Evolutionary conservation across 2,113 vertebrate genomes (phyloP), one percentile per base, ranked within the genome.

Genomic region (Mesembrinibis cayennensis): DNA sequence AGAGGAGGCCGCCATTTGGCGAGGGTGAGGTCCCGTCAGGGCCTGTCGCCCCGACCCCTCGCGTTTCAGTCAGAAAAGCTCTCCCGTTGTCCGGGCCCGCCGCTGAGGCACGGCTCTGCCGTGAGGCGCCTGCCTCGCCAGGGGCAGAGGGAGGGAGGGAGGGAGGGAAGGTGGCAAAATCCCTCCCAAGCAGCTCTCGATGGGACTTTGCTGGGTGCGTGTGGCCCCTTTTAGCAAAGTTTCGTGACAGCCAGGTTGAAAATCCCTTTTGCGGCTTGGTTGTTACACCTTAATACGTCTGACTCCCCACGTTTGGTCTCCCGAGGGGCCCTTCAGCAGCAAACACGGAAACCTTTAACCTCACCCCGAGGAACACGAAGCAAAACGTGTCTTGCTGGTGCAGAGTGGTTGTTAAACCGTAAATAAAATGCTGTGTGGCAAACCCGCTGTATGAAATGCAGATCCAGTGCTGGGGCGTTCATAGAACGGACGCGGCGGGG

Each of bases 391-490:
- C 58, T 58, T 69, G 20, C 63, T 83, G 27, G 9, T 22, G 21
- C 26, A 29, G 17, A 49, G 23, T 36, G 22, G 7, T 29, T 73
- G 40, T 56, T 71, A 59, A 71, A 25, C 16, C 21, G 6, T 27
- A 27, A 25, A 29, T n/a, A 9, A 50, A 63, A 6, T 22, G 38
- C 32, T 7, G 1, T 38, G 38, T 58, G 63, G 15, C 42, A 49
- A 40, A 3, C 21, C 7, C 34, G 34, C 25, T 32, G 14, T 16
- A 1, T 25, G 65, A 45, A 47, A 13, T 44, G 61, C 50, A 38
- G 36, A 29, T 5, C 5, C 0, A 0, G 8, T 5, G 29, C 40
- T 56, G 36, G 27, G 9, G 1, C 21, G 14, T n/a, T n/a, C 2
- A 0, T 4, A 15, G 19, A 59, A 22, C 1, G 5, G 18, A 30